phyloP scores from a whole-genome alignment of 2,888 invertebrate species.

The Deilephila porcellus region DNA sequence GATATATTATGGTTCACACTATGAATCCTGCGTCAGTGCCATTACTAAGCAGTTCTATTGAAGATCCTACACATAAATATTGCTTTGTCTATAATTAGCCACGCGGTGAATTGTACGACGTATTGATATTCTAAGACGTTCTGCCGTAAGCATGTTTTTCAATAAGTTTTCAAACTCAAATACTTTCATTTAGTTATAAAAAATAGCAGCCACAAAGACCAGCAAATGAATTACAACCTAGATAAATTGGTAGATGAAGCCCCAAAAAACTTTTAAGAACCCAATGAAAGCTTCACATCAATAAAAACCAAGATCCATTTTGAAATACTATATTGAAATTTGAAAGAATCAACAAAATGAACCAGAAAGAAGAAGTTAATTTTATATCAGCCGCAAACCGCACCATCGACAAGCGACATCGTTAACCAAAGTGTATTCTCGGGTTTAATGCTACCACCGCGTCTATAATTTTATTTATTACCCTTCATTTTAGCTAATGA shows the following conservation, averaged over 20 bases:
- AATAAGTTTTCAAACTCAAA: too few species aligned
- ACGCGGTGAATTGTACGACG: background rate
- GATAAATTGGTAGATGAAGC: too few species aligned
- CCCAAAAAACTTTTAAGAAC: too few species aligned
- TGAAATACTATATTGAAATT: too few species aligned
- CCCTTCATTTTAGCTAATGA: slow-evolving; percentile 42
- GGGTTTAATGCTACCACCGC: slow-evolving; percentile 40
- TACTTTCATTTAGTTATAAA: too few species aligned
- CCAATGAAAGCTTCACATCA: too few species aligned
- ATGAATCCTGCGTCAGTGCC: background rate
- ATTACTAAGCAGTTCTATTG: background rate
- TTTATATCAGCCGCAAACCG: slow-evolving; percentile 4
- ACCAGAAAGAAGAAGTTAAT: background rate
- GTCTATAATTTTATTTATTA: slow-evolving; percentile 42
- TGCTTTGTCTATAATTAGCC: background rate
- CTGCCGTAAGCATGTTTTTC: background rate
- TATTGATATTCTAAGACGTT: background rate
- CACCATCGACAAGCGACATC: background rate
- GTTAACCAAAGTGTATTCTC: slow-evolving; percentile 30
- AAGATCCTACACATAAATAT: background rate
- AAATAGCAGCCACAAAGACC: too few species aligned
- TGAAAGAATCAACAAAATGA: too few species aligned
- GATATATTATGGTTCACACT: background rate
- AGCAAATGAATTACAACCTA: too few species aligned
- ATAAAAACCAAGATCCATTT: too few species aligned